These are phyloP conservation scores for Pteropus rufus DNA, from an alignment of 2,797 vertebrate species.

Conservation along the genomic window DNA sequence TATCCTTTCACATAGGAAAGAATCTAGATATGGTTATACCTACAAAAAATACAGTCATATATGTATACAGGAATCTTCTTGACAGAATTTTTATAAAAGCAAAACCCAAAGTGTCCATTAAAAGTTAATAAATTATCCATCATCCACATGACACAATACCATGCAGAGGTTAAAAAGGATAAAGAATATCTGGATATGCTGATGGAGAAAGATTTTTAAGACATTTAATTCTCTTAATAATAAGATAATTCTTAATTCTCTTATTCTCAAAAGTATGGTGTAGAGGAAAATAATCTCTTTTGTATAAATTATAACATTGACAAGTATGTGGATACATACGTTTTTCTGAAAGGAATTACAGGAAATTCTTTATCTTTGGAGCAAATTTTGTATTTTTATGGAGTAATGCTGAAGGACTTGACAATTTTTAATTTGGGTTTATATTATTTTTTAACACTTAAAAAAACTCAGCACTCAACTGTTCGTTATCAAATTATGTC, in stretches of 20 bases:
- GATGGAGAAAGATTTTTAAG: background rate
- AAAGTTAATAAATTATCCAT: background rate
- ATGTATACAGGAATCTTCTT: background rate
- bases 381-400: background rate
- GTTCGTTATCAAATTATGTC: background rate
- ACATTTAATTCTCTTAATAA: background rate
- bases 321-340: background rate
- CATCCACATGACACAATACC: background rate
- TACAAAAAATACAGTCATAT: background rate
- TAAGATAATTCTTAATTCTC: background rate
- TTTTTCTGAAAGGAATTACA: background rate
- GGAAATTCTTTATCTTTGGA: background rate
- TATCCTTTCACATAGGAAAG: background rate
- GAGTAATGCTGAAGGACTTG: background rate
- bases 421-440: slow-evolving; percentile 16
- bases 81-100: slow-evolving; percentile 30
- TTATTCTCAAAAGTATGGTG: background rate
- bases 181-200: background rate
- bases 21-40: background rate
- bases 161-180: background rate
- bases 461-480: background rate
- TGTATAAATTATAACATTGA: background rate
- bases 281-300: background rate
- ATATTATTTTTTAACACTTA: background rate
- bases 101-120: background rate